A percentile compares a stretch with the other conserved stretches of the same genome.
Conservation (phyloP, 2,797 vertebrate species). For the Enteromius argenteus region DNA sequence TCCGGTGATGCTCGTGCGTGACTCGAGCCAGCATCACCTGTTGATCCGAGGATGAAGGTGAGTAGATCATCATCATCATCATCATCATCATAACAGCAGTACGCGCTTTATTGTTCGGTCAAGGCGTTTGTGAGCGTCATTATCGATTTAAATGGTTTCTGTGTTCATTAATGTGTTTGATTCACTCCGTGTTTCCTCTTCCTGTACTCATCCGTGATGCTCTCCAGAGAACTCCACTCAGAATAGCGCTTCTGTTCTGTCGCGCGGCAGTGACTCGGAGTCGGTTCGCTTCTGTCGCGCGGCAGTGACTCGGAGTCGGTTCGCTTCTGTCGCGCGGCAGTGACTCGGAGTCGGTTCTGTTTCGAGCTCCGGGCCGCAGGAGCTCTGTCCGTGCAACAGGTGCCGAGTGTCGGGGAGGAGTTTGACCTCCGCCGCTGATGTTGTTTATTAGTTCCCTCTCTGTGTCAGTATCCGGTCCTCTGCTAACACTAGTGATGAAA, state of each 20-base stretch:
- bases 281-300: background rate
- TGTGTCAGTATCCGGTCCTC: background rate
- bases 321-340: background rate
- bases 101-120: background rate
- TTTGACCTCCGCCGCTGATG: background rate
- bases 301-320: background rate
- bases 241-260: too few species aligned
- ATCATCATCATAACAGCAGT: background rate
- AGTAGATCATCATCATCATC: constrained; percentile 25
- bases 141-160: background rate
- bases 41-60: constrained; percentile 54
- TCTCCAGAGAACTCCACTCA: background rate
- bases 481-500: background rate
- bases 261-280: background rate
- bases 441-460: background rate
- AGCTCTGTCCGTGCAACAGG: background rate
- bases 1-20: constrained; percentile 27
- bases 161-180: background rate
- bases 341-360: background rate
- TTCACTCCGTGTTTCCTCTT: background rate
- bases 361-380: background rate
- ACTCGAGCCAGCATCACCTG: constrained; percentile 56
- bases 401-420: background rate
- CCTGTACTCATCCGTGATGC: background rate
- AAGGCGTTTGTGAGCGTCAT: background rate